Evolutionary conservation across 2,888 invertebrate genomes (phyloP), one percentile per base, ranked within the genome.

Genomic region (Archips crataeganus): DNA sequence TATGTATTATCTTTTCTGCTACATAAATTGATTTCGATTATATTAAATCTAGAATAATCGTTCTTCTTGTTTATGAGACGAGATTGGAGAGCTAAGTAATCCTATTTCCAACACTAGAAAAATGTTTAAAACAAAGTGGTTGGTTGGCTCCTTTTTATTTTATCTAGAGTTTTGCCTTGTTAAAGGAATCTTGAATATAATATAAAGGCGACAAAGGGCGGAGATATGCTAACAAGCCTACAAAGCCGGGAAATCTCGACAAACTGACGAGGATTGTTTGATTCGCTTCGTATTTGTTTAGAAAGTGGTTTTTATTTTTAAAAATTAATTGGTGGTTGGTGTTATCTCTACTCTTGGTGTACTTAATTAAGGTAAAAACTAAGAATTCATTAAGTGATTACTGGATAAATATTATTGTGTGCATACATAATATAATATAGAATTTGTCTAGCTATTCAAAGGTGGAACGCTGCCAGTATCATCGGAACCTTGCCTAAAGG

Each of bases 191-290:
- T 62, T 70, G 66, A 70, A 73, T 64, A 70, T 75, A 67, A 70
- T 70, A 70, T 69, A 74, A 75, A 70, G 67, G 51, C 62, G 76
- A 63, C 71, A 76, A 75, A 74, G 75, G 66, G 42, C 63, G 65
- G 34, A 74, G 77, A 76, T 75, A 77, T 73, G 76, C 71, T 77
- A 74, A 77, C 77, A 77, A 78, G 69, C 73, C 47, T 62, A 75
- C 76, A 78, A 77, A 78, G 75, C 69, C 32, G 23, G n/a, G 45
- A 61, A 69, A 60, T 60, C 70, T 69, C 70, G 60, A 60, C 72
- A 54, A 57, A 62, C 60, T 65, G 69, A 70, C 51, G 65, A 74
- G 69, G 60, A 74, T 74, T 74, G 74, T 74, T 70, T 74, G 54
- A 74, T 61, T 73, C 54, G 9, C 64, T 51, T 39, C 39, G 32